phyloP scores from a whole-genome alignment of 2,888 invertebrate genomes.

The Pristionchus japonicus region DNA sequence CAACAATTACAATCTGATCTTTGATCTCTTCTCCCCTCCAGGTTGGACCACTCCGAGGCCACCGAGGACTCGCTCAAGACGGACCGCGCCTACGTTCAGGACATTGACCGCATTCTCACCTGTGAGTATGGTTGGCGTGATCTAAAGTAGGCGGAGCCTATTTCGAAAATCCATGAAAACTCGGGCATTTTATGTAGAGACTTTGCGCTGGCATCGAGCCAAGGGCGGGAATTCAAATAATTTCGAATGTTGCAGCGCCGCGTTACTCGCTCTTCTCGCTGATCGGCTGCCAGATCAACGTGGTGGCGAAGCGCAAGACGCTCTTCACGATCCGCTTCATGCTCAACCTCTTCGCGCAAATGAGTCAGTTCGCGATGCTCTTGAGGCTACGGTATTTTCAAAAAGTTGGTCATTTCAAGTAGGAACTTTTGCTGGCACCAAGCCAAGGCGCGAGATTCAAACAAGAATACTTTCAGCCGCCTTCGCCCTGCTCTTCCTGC shows the following conservation, averaged over 20 bases:
- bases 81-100: constrained; percentile 29
- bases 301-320: constrained; percentile 26
- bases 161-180: neutral
- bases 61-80: constrained; percentile 37
- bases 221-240: neutral
- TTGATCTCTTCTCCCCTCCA: neutral
- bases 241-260: neutral
- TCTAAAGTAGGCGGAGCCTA: no score
- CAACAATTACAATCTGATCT: neutral
- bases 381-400: neutral
- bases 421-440: neutral
- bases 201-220: neutral
- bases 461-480: neutral
- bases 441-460: neutral
- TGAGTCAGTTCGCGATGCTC: neutral
- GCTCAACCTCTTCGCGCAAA: constrained; percentile 32
- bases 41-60: constrained; percentile 26
- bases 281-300: neutral
- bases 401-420: neutral
- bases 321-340: constrained; percentile 16
- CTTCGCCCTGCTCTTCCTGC: constrained; percentile 15
- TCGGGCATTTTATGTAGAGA: neutral
- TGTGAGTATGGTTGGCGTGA: neutral
- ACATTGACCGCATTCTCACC: constrained; percentile 32
- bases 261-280: constrained; percentile 21